phyloP scores from a whole-genome alignment of 2,797 vertebrate species.

The Tachyglossus aculeatus region DNA sequence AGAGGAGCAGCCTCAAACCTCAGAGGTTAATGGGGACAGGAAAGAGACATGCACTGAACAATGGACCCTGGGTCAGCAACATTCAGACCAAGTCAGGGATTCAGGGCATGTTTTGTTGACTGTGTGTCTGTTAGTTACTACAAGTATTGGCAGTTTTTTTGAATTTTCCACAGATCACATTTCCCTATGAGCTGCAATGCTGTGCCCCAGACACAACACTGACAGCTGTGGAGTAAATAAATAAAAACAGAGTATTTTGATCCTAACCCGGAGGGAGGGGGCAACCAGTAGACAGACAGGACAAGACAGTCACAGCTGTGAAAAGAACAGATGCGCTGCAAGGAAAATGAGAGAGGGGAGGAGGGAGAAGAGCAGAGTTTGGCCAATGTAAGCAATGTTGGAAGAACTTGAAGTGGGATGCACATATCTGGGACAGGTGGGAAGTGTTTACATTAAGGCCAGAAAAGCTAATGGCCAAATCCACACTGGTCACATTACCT shows the following conservation, averaged over 20 bases:
- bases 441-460: constrained; percentile 90
- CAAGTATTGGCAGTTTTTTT: constrained; percentile 83
- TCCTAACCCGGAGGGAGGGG: constrained; percentile 62
- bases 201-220: constrained; percentile 94
- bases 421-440: constrained; percentile 89
- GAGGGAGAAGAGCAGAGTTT: constrained; percentile 69
- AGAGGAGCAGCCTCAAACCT: no score
- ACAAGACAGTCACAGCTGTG: constrained; percentile 76
- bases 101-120: constrained; percentile 50
- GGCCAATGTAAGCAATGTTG: constrained; percentile 82
- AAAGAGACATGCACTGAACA: no score
- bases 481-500: constrained; percentile 75
- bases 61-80: constrained; percentile 39
- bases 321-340: constrained; percentile 82
- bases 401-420: constrained; percentile 82
- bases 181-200: constrained; percentile 71
- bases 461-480: constrained; percentile 73
- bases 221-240: constrained; percentile 89
- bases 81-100: constrained; percentile 19
- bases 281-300: constrained; percentile 62
- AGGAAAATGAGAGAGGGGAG: constrained; percentile 40
- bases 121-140: constrained; percentile 74
- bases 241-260: constrained; percentile 91
- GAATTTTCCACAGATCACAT: constrained; percentile 78
- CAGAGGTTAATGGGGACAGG: no score